Percentiles rank a stretch among this genome's conserved stretches.
phyloP scores from a whole-genome alignment of 2,797 vertebrate species.

The Coluber constrictor region DNA sequence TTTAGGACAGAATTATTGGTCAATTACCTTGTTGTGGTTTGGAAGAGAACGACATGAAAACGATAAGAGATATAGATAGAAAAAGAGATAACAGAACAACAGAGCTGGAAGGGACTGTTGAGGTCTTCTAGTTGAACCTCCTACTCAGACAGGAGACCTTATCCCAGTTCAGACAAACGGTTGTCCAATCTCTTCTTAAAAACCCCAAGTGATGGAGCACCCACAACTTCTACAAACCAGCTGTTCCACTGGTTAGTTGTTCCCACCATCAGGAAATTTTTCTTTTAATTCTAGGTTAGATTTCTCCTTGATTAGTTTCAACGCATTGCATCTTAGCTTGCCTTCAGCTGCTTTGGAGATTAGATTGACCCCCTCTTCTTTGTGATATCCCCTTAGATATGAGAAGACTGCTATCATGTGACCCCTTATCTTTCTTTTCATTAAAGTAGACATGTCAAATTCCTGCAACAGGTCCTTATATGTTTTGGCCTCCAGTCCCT shows the following conservation, averaged over 20 bases:
- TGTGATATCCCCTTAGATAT: background rate
- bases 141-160: background rate
- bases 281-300: background rate
- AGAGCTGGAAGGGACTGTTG: background rate
- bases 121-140: background rate
- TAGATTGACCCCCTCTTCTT: background rate
- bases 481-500: background rate
- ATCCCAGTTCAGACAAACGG: background rate
- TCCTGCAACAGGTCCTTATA: background rate
- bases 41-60: background rate
- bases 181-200: background rate
- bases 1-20: background rate
- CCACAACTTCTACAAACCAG: background rate
- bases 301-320: background rate
- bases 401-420: background rate
- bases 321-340: background rate
- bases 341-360: background rate
- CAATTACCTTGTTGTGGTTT: background rate
- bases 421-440: background rate
- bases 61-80: background rate
- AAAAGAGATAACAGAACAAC: background rate
- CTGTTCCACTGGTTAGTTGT: background rate
- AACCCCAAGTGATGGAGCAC: background rate
- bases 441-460: background rate
- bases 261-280: background rate